These are phyloP conservation scores for Cheilosia urbana DNA, from an alignment of 2,888 invertebrate species.

Conservation along the genomic window DNA sequence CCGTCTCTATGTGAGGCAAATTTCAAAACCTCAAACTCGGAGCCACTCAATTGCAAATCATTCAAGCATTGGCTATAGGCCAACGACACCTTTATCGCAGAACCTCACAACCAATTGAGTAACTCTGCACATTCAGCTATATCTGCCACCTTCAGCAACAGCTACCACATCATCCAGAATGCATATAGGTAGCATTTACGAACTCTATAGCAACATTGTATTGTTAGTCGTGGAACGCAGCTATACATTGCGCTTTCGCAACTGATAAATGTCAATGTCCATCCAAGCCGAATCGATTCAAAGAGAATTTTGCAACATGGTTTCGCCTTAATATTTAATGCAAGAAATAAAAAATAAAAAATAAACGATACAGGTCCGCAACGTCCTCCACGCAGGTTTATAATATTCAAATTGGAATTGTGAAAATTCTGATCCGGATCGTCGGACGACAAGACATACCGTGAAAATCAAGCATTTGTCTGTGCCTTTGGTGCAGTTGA, in stretches of 20 bases:
- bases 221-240: constrained; percentile 22
- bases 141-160: not conserved
- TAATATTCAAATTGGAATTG: constrained; percentile 11
- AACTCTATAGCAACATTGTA: constrained; percentile 40
- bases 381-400: not conserved
- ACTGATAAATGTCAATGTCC: constrained; percentile 46
- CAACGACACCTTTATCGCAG: constrained; percentile 31
- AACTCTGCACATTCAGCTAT: constrained; percentile 3
- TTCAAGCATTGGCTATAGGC: constrained; percentile 31
- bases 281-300: constrained; percentile 52
- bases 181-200: no score
- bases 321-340: constrained; percentile 2
- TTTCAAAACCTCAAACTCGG: constrained; percentile 27
- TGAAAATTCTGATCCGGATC: constrained; percentile 12
- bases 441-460: constrained; percentile 61
- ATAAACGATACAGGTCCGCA: not conserved
- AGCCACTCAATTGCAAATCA: constrained; percentile 30
- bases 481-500: constrained; percentile 32
- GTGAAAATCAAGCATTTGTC: constrained; percentile 59
- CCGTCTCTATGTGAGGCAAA: not conserved
- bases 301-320: constrained; percentile 42
- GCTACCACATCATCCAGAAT: no score
- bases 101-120: constrained; percentile 28
- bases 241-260: constrained; percentile 41
- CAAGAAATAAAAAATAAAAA: not conserved